Conservation (phyloP, 92 coral and sea anemone species). For the Bergia sp. region DNA sequence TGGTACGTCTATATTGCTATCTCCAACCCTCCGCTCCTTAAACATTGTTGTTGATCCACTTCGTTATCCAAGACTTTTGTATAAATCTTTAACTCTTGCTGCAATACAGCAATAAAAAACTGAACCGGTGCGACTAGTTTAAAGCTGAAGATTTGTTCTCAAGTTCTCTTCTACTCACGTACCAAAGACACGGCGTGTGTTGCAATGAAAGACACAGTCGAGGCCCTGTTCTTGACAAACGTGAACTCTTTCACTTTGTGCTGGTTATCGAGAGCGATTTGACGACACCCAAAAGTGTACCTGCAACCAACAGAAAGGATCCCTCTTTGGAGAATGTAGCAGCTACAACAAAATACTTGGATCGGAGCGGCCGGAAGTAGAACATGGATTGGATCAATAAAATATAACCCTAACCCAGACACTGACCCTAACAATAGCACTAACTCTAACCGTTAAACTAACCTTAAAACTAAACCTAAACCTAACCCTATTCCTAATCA, state of each 20-base stretch:
- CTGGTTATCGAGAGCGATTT: slow-evolving; percentile 77
- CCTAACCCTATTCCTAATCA: no score
- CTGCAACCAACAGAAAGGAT: slow-evolving; percentile 41
- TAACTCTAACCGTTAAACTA: no score
- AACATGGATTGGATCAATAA: no score
- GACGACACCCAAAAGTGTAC: slow-evolving; percentile 92
- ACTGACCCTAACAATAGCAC: no score
- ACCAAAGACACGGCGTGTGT: slow-evolving; percentile 83
- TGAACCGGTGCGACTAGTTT: neutral
- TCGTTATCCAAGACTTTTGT: neutral
- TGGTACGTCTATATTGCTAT: no score
- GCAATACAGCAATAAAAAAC: no score
- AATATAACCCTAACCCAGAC: no score
- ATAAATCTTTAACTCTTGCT: neutral
- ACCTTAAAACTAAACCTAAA: no score
- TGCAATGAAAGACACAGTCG: slow-evolving; percentile 56
- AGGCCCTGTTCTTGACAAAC: slow-evolving; percentile 42
- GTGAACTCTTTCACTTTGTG: slow-evolving; percentile 64
- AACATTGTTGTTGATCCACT: neutral
- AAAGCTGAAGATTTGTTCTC: neutral
- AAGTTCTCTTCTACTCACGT: slow-evolving; percentile 22
- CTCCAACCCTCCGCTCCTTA: neutral
- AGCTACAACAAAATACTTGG: no score
- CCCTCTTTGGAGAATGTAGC: no score
- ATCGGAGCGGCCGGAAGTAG: no score